A percentile compares a stretch with the other conserved stretches of the same genome.
Evolutionary conservation across 2,113 vertebrate species (phyloP).

Genomic region (Phaethornis superciliosus): DNA sequence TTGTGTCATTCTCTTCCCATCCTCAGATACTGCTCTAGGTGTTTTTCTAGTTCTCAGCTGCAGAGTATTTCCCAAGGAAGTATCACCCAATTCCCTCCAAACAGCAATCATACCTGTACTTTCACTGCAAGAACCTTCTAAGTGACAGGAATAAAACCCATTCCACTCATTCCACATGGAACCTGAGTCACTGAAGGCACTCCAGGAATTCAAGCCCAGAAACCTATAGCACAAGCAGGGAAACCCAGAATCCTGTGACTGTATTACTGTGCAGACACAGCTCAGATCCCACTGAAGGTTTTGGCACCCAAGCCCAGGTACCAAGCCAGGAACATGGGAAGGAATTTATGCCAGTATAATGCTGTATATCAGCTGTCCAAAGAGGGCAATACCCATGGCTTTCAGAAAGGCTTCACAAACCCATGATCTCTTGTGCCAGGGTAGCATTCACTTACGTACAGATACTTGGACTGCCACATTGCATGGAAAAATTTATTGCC

Average conservation of each 20-base stretch:
- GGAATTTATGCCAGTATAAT: neutral
- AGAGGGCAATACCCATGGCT: neutral
- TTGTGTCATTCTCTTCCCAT: neutral
- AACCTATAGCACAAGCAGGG: neutral
- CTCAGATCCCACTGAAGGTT: neutral
- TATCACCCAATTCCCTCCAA: neutral
- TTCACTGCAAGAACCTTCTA: neutral
- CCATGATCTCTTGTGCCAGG: neutral
- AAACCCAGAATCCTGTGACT: neutral
- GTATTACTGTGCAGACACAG: neutral
- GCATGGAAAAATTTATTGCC: conserved; percentile 38
- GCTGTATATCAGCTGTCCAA: neutral
- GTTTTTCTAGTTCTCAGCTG: neutral
- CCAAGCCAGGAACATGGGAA: neutral
- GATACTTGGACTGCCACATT: neutral
- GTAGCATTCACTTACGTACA: neutral
- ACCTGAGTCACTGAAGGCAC: neutral
- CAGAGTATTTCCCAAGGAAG: neutral
- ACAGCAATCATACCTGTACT: neutral
- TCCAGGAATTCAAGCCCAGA: neutral
- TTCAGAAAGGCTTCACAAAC: neutral
- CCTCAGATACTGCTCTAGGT: neutral
- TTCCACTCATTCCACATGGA: neutral
- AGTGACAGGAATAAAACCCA: neutral
- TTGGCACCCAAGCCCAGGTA: neutral